Evolutionary conservation across 2,113 vertebrate species (phyloP), one percentile per base, ranked within the genome.

Genomic region (Phylloscopus trochiloides): DNA sequence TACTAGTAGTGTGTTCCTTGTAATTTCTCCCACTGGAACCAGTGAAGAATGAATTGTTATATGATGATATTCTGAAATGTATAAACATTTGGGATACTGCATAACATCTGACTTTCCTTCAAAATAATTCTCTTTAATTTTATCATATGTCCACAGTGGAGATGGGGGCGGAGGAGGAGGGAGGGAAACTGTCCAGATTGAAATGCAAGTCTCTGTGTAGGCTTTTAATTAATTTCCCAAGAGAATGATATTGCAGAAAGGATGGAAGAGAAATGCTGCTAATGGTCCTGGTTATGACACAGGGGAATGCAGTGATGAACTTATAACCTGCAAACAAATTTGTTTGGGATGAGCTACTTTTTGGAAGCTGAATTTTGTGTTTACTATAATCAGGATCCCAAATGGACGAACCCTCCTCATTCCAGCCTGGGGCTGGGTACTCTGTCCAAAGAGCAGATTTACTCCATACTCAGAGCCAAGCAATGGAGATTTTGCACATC

Each of bases 211-310:
- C 28, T 81, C 9, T 50, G 6, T 36, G 10, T 50, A 52, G 70
- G 32, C 28, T 94, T 92, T 91, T 68, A 95, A 88, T 95, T 86
- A 84, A 92, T 94, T 95, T 91, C 81, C 81, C 66, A 43, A 38
- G 87, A 79, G 77, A 74, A 91, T 80, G 40, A 36, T 62, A 22
- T 11, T 85, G 75, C 66, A 90, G 72, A 80, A 91, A 90, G 13
- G 29, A 47, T 88, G 50, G 78, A 76, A 70, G 34, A 77, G 26
- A 92, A 86, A 76, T 83, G 58, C 45, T 76, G 42, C 29, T 95
- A 76, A 76, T 73, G 38, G 70, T 38, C 18, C 34, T 66, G 5
- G 38, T 47, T 73, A 45, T 65, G 34, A 47, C 71, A 57, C 47
- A 47, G 50, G 42, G 48, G 34, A 85, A 48, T 8, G 7, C 6